Percentiles rank a stretch among this genome's conserved stretches.
phyloP scores from a whole-genome alignment of 2,113 vertebrate genomes.

The Microcebus lehilahytsara region DNA sequence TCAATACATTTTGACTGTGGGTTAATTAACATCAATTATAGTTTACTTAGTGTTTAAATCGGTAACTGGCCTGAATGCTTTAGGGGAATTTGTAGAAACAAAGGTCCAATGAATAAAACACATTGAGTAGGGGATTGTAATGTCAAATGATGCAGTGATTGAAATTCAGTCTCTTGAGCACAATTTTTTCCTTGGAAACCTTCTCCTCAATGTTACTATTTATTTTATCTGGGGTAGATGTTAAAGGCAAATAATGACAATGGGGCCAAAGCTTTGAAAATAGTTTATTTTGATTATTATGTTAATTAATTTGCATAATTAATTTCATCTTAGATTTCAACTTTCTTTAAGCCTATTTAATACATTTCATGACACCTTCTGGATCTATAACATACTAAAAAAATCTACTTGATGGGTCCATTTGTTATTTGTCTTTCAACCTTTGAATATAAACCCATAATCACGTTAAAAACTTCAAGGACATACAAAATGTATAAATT shows the following conservation, averaged over 20 bases:
- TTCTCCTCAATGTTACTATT: neutral
- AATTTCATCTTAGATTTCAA: slow-evolving; percentile 51
- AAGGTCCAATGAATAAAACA: neutral
- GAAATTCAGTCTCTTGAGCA: neutral
- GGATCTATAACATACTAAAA: neutral
- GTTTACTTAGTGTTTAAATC: neutral
- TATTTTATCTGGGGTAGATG: neutral
- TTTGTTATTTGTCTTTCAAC: neutral
- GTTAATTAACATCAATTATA: neutral
- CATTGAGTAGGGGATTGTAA: neutral
- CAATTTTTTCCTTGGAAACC: neutral
- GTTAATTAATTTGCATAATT: slow-evolving; percentile 38
- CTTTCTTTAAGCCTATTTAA: neutral
- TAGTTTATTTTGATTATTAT: slow-evolving; percentile 27
- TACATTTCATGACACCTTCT: neutral
- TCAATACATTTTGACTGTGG: neutral
- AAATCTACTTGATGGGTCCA: neutral
- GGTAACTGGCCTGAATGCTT: neutral
- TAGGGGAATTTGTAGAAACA: neutral
- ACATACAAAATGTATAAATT: neutral
- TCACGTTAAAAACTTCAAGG: neutral
- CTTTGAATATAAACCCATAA: neutral
- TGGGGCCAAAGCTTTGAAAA: neutral
- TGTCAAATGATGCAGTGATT: neutral
- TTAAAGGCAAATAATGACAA: neutral